Evolutionary conservation across 2,797 vertebrate genomes (phyloP).

Genomic region (Acomys russatus): DNA sequence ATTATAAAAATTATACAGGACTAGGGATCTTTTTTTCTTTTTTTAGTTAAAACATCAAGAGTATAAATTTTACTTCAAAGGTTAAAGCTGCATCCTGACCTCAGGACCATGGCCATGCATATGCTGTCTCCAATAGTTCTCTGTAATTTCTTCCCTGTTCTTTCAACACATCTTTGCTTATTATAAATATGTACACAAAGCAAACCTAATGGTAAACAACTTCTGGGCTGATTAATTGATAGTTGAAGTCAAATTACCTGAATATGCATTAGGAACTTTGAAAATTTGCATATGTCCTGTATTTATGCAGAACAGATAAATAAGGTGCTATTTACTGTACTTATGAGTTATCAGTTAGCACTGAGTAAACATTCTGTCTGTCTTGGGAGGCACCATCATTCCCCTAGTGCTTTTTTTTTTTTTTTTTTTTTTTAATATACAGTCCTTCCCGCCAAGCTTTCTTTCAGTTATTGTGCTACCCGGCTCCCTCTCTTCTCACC

Average conservation of each 20-base stretch:
- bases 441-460: neutral
- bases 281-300: conserved; percentile 49
- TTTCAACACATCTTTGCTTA: neutral
- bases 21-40: neutral
- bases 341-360: conserved; percentile 17
- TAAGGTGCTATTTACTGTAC: neutral
- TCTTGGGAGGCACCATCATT: conserved; percentile 15
- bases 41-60: neutral
- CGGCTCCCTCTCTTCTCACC: neutral
- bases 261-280: conserved; percentile 66
- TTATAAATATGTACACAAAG: conserved; percentile 48
- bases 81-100: neutral
- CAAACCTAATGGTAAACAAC: conserved; percentile 66
- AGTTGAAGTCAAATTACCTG: conserved; percentile 69
- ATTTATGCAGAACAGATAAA: conserved; percentile 11
- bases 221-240: conserved; percentile 72
- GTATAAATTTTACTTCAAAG: conserved; percentile 36
- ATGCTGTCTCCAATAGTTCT: neutral
- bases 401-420: neutral
- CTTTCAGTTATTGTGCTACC: neutral
- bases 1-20: conserved; percentile 15
- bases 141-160: neutral
- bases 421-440: neutral
- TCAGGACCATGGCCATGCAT: neutral
- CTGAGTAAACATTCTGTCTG: neutral